Evolutionary conservation across 2,888 invertebrate genomes (phyloP).

Genomic region (Seira ritae): DNA sequence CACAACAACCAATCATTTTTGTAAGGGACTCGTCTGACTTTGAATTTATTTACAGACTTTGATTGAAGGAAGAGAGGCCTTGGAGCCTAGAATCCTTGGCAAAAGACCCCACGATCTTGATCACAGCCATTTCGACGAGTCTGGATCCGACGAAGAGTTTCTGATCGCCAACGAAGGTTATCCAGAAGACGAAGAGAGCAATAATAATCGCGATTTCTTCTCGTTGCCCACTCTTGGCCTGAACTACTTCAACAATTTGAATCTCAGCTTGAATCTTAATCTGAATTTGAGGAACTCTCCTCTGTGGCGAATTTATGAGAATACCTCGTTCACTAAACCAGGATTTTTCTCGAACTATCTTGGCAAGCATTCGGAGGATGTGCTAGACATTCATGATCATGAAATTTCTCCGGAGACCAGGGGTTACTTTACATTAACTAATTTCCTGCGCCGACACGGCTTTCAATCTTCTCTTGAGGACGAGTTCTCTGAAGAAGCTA

Average conservation of each 20-base stretch:
- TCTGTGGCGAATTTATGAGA: slow-evolving; percentile 71
- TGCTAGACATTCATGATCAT: slow-evolving; percentile 32
- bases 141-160: slow-evolving; percentile 48
- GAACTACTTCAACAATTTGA: slow-evolving; percentile 70
- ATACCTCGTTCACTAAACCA: slow-evolving; percentile 50
- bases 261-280: slow-evolving; percentile 68
- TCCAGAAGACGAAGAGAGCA: slow-evolving; percentile 53
- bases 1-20: too few relatives aligned
- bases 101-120: slow-evolving; percentile 27
- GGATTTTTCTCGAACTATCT: slow-evolving; percentile 44
- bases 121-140: slow-evolving; percentile 19
- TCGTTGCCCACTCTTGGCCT: slow-evolving; percentile 67
- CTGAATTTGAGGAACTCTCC: slow-evolving; percentile 68
- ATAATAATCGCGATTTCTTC: slow-evolving; percentile 64
- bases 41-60: slow-evolving; percentile 43
- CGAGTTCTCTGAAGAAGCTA: slow-evolving; percentile 52
- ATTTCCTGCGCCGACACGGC: slow-evolving; percentile 50
- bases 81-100: slow-evolving; percentile 29
- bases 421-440: slow-evolving; percentile 47
- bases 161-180: slow-evolving; percentile 44
- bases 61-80: slow-evolving; percentile 37
- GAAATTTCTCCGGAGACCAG: slow-evolving; percentile 45
- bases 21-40: too few relatives aligned
- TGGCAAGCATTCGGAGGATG: slow-evolving; percentile 45
- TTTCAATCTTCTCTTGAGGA: slow-evolving; percentile 45